Evolutionary conservation across 2,888 invertebrate genomes (phyloP).

Genomic region (Macrosoma leucophasiata): DNA sequence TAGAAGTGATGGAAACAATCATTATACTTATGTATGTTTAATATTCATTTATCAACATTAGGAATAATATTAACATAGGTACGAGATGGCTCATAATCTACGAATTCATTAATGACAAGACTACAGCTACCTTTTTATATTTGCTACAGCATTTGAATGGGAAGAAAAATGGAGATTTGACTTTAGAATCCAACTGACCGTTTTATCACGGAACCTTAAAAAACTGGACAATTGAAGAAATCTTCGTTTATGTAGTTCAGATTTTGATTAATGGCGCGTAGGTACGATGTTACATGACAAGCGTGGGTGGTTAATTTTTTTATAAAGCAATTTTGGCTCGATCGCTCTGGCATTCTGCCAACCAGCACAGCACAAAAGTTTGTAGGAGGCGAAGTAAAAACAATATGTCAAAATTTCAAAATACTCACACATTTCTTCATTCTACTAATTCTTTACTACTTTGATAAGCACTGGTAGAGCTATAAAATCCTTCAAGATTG

Average conservation of each 20-base stretch:
- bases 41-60: too few relatives aligned
- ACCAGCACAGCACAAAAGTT: too few relatives aligned
- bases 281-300: slow-evolving; percentile 25
- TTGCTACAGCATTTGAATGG: too few relatives aligned
- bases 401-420: too few relatives aligned
- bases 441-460: too few relatives aligned
- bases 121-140: slow-evolving; percentile 11
- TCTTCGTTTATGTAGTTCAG: slow-evolving; percentile 20
- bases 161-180: slow-evolving; percentile 4
- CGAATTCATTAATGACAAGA: slow-evolving; percentile 19
- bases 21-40: too few relatives aligned
- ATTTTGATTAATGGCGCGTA: slow-evolving; percentile 27
- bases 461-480: too few relatives aligned
- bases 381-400: too few relatives aligned
- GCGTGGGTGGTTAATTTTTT: slow-evolving; percentile 29
- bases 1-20: too few relatives aligned
- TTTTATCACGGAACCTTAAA: slow-evolving; percentile 1
- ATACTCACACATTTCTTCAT: too few relatives aligned
- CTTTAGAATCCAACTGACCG: slow-evolving; percentile 3
- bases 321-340: slow-evolving; percentile 29
- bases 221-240: slow-evolving; percentile 12
- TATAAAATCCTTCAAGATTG: too few relatives aligned
- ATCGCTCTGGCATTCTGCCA: slow-evolving; percentile 30
- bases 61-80: too few relatives aligned
- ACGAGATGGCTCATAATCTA: slow-evolving; percentile 32